A percentile compares a stretch with the other conserved stretches of the same genome.
phyloP scores from a whole-genome alignment of 2,888 invertebrate species.

The Mythimna albipuncta region DNA sequence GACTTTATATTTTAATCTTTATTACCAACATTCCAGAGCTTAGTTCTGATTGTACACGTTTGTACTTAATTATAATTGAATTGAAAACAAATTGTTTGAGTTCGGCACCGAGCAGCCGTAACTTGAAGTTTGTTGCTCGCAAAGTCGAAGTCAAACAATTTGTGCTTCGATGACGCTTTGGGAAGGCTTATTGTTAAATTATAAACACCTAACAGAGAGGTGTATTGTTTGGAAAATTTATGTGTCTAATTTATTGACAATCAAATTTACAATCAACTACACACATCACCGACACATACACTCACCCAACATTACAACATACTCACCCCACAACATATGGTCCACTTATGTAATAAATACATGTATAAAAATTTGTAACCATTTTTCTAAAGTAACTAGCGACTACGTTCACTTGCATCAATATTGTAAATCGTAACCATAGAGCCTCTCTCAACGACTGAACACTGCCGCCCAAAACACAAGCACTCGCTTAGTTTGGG shows the following conservation, averaged over 20 bases:
- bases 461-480: no score
- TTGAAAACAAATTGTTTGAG: constrained; percentile 48
- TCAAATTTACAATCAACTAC: no score
- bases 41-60: background rate
- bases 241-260: background rate
- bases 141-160: constrained; percentile 43
- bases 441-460: no score
- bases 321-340: no score
- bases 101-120: constrained; percentile 20
- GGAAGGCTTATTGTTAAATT: constrained; percentile 22
- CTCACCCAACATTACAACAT: no score
- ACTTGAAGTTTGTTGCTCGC: constrained; percentile 21
- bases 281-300: no score
- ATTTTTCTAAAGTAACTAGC: no score
- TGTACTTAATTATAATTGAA: constrained; percentile 32
- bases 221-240: constrained; percentile 1
- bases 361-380: no score
- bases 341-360: no score
- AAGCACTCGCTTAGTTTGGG: no score
- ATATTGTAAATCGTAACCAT: no score
- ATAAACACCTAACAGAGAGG: constrained; percentile 4
- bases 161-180: constrained; percentile 9
- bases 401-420: no score
- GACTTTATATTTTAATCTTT: constrained; percentile 24
- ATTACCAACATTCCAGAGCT: constrained; percentile 34